Percentiles rank a stretch among this genome's conserved stretches.
These are phyloP conservation scores for Argynnis bischoffii DNA, from an alignment of 2,888 invertebrate genomes.

Conservation along the genomic window DNA sequence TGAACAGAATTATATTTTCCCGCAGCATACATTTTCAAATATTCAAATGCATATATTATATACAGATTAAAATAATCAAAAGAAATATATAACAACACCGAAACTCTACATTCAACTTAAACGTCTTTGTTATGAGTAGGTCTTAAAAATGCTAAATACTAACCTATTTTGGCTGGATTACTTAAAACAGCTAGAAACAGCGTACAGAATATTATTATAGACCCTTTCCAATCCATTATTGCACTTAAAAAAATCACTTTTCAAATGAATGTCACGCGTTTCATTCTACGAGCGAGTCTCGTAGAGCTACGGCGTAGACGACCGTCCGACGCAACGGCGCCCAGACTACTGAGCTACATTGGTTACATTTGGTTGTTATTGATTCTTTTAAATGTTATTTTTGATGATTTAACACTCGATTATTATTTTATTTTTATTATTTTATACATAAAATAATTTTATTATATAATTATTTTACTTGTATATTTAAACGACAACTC, in stretches of 20 bases:
- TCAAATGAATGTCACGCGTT: conserved; percentile 33
- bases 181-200: conserved; percentile 54
- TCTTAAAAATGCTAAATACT: conserved; percentile 51
- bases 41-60: too few species aligned
- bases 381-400: conserved; percentile 81
- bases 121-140: conserved; percentile 10
- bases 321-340: conserved; percentile 61
- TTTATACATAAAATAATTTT: too few species aligned
- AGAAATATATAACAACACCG: neutral
- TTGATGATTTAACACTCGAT: conserved; percentile 64
- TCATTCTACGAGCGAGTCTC: conserved; percentile 41
- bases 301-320: conserved; percentile 50
- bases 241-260: conserved; percentile 39
- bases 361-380: conserved; percentile 68
- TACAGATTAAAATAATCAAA: neutral
- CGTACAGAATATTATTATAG: conserved; percentile 46
- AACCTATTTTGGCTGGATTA: conserved; percentile 78
- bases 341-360: conserved; percentile 69
- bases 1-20: too few species aligned
- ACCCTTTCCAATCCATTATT: conserved; percentile 65
- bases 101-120: neutral
- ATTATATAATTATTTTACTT: too few species aligned
- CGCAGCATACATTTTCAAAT: too few species aligned
- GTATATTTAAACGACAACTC: too few species aligned
- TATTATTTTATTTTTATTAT: neutral